phyloP scores from a whole-genome alignment of 2,888 invertebrate genomes.

The Baccha elongata region DNA sequence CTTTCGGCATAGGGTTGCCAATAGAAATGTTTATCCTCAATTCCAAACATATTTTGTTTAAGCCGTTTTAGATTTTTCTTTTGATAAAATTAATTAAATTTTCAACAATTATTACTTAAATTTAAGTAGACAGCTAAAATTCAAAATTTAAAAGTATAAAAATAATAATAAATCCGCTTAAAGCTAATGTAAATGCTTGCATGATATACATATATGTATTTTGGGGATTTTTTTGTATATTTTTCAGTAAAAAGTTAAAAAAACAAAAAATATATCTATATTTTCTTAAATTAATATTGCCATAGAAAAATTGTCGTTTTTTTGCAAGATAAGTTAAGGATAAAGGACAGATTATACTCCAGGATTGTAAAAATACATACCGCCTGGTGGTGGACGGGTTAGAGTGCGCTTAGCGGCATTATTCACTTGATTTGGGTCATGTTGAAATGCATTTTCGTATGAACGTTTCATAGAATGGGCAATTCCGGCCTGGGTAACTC shows the following conservation, averaged over 20 bases:
- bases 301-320: conserved; percentile 49
- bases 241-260: conserved; percentile 36
- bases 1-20: conserved; percentile 15
- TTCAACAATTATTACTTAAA: conserved; percentile 55
- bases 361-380: conserved; percentile 80
- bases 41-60: conserved; percentile 1
- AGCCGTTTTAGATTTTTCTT: conserved; percentile 15
- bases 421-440: conserved; percentile 79
- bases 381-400: conserved; percentile 77
- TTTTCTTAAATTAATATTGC: conserved; percentile 72
- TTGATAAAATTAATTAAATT: conserved; percentile 62
- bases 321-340: conserved; percentile 46
- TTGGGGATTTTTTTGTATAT: conserved; percentile 46
- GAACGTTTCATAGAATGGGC: conserved; percentile 85
- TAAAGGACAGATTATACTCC: conserved; percentile 77
- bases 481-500: conserved; percentile 73
- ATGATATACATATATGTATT: conserved; percentile 52
- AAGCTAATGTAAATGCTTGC: conserved; percentile 60
- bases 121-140: conserved; percentile 50
- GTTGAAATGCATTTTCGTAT: conserved; percentile 89
- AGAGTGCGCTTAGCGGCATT: conserved; percentile 80
- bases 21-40: conserved; percentile 25
- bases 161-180: conserved; percentile 53
- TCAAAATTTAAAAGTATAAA: conserved; percentile 20
- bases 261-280: conserved; percentile 20